phyloP scores from a whole-genome alignment of 2,113 vertebrate species.

The Coryphaenoides rupestris region DNA sequence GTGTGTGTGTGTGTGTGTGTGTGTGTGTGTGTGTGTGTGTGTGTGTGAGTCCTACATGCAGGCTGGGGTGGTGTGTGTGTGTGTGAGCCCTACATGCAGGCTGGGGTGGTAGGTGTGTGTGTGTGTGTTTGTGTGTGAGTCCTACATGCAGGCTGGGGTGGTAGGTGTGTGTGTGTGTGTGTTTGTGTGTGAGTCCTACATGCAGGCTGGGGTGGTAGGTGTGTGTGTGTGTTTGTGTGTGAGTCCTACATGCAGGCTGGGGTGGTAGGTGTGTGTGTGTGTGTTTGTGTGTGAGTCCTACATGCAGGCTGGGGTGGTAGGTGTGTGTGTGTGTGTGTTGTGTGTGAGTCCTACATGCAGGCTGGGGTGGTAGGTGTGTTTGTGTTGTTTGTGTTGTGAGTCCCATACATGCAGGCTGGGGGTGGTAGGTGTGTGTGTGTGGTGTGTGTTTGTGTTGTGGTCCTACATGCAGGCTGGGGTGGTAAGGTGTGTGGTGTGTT shows the following conservation, averaged over 20 bases:
- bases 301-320: slow-evolving; percentile 94
- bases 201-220: slow-evolving; percentile 97
- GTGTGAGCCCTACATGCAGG: slow-evolving; percentile 80
- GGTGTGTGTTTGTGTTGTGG: slow-evolving; percentile 9
- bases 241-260: no score
- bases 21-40: no score
- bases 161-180: slow-evolving; percentile 16
- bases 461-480: slow-evolving; percentile 94
- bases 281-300: slow-evolving; percentile 63
- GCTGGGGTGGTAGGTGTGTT: slow-evolving; percentile 89
- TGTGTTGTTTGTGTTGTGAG: slow-evolving; percentile 5
- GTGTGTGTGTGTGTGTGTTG: slow-evolving; percentile 57
- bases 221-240: neutral
- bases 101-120: slow-evolving; percentile 90
- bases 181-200: slow-evolving; percentile 68
- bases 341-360: slow-evolving; percentile 80
- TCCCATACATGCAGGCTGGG: slow-evolving; percentile 93
- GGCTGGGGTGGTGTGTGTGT: slow-evolving; percentile 19
- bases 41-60: neutral
- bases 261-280: slow-evolving; percentile 15
- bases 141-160: no score
- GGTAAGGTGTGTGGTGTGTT: no score
- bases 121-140: neutral
- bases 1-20: no score
- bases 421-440: slow-evolving; percentile 81